Percentiles rank a stretch among this genome's conserved stretches.
Conservation (phyloP, 2,888 invertebrate genomes). For the Graphium colonna region DNA sequence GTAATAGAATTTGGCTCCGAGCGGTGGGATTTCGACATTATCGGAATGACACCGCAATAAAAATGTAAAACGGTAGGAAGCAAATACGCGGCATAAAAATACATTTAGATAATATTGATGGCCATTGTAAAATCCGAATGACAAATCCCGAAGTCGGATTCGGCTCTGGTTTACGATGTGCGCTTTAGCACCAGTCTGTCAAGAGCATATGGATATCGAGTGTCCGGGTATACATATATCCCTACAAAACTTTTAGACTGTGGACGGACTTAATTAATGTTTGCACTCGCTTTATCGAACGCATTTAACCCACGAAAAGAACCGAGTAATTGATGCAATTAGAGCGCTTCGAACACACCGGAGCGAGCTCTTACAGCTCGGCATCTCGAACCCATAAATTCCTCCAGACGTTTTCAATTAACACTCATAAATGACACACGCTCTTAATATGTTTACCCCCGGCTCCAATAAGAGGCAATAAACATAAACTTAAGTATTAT, state of each 20-base stretch:
- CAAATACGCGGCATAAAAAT: conserved; percentile 49
- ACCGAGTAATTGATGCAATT: conserved; percentile 14
- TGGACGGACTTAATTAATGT: not conserved
- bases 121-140: conserved; percentile 52
- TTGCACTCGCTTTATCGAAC: not conserved
- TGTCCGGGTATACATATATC: too few relatives aligned
- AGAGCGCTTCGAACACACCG: conserved; percentile 16
- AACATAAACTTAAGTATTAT: conserved; percentile 31
- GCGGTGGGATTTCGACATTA: conserved; percentile 37
- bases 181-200: conserved; percentile 39
- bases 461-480: conserved; percentile 28
- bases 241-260: not conserved
- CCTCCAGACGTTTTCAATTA: conserved; percentile 30
- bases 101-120: conserved; percentile 62
- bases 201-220: conserved; percentile 19
- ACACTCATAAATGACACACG: conserved; percentile 34
- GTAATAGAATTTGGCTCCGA: conserved; percentile 37
- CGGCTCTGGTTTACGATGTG: conserved; percentile 37
- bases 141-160: conserved; percentile 41
- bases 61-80: conserved; percentile 60
- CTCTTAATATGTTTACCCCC: conserved; percentile 31
- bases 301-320: not conserved
- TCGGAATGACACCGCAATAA: conserved; percentile 46
- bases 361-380: conserved; percentile 18
- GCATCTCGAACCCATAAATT: conserved; percentile 26